Evolutionary conservation across 2,797 vertebrate species (phyloP), one percentile per base, ranked within the genome.

Genomic region (Poecilia velifera): DNA sequence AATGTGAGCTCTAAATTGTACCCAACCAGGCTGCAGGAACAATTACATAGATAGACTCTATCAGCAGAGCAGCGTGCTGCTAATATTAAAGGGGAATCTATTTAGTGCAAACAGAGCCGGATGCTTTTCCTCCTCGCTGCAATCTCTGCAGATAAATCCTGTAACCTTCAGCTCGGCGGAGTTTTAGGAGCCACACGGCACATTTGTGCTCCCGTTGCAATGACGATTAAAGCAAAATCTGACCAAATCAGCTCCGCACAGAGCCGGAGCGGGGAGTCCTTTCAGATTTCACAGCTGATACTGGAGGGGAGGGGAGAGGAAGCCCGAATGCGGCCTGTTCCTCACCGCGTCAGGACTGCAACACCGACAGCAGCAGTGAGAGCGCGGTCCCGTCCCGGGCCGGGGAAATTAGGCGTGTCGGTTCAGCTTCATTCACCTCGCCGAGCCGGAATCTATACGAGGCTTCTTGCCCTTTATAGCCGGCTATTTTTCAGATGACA

Each of bases 231-330:
- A 81, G 46, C 66, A 76, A 77, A 84, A 76, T 71, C 80, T 74
- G 79, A 73, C 68, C 79, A 76, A 87, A 91, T 85, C 84, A 83
- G 82, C 84, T 84, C 70, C 0, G 85, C 83, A 79, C 77, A 89
- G 74, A 74, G 62, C 18, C 28, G 13, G 46, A 18, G 41, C 25
- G 45, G 72, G 79, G 39, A 73, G 88, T 85, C 76, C 80, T 88
- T 88, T 92, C 77, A 88, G 89, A 94, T 92, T 88, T 89, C 87
- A 92, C 89, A 88, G 88, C 83, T 79, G 90, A 90, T 87, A 87
- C 78, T 64, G 34, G 74, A 68, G 74, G 0, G 47, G 18, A 39
- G 36, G 6, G 79, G 87, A 87, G 80, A 92, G 82, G 82, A 76
- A 88, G 76, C 73, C 79, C 10, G 46, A 86, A 62, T 47, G 77